phyloP scores from a whole-genome alignment of 2,888 invertebrate genomes.

The Melanargia galathea region DNA sequence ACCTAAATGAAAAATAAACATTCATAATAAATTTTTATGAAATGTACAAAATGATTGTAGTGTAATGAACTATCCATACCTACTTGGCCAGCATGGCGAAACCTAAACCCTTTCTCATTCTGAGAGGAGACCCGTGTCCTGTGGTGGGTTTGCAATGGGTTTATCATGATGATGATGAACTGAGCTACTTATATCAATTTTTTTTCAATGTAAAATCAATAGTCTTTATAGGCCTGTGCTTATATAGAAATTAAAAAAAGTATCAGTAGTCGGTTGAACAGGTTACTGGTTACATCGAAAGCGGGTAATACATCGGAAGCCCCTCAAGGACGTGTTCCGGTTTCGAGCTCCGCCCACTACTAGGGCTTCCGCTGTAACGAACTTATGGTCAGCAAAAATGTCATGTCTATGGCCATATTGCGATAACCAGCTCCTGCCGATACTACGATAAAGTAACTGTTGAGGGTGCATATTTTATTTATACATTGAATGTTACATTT shows the following conservation, averaged over 20 bases:
- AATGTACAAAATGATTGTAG: too few species aligned
- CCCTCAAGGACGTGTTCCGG: constrained; percentile 72
- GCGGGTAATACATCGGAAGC: constrained; percentile 74
- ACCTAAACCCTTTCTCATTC: too few species aligned
- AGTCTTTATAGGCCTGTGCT: neutral
- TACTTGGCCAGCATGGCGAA: too few species aligned
- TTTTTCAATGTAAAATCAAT: too few species aligned
- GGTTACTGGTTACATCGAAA: constrained; percentile 36
- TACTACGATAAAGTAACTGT: neutral
- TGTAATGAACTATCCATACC: too few species aligned
- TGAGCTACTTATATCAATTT: too few species aligned
- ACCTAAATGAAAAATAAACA: too few species aligned
- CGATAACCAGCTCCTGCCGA: constrained; percentile 5
- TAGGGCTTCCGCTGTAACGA: constrained; percentile 69
- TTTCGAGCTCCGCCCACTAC: constrained; percentile 59
- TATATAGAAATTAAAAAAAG: neutral
- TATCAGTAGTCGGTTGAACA: neutral
- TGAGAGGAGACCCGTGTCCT: too few species aligned
- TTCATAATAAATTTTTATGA: too few species aligned
- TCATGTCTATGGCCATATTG: constrained; percentile 25
- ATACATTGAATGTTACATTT: neutral
- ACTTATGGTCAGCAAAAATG: constrained; percentile 48
- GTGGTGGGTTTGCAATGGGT: too few species aligned
- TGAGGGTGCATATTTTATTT: constrained; percentile 7
- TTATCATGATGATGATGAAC: too few species aligned